Evolutionary conservation across 2,888 invertebrate genomes (phyloP), one percentile per base, ranked within the genome.

Genomic region (Drosophila sordidapex): DNA sequence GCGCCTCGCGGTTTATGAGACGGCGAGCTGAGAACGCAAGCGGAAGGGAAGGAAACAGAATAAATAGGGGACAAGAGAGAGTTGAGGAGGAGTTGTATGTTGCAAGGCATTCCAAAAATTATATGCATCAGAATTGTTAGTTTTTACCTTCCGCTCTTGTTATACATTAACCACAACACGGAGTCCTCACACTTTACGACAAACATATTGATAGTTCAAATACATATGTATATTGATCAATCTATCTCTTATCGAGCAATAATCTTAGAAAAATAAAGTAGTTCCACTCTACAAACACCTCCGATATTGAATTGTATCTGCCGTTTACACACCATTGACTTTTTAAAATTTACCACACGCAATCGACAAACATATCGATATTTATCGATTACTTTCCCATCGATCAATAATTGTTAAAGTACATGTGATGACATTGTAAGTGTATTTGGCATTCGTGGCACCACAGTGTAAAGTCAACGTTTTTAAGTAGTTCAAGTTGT

Each of bases 1-100:
- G 79, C 88, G 79, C 74, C 76, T 80, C 76, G 83, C 84, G 82
- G 82, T 74, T 82, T 76, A 69, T 81, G 73, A 81, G 62, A 64
- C 83, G 63, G 43, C 71, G 43, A 54, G 56, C 63, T 54, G 57
- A 40, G 71, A 73, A 70, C 64, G 57, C 66, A 29, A 70, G 69
- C 40, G 60, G 67, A 71, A 65, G 62, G 25, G 54, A 52, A 40
- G 43, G n/a, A 33, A 46, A 25, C 10, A 38, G 38, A 49, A 31
- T 33, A 46, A 27, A 46, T 15, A 25, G 15, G 46, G 15, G 1
- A 25, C 25, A 35, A 25, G 48, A 18, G 11, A 11, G 43, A 11
- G 46, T 15, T 33, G 31, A 31, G n/a, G 6, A 31, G 46, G 7
- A 10, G 63, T 18, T 46, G 38, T 35, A 15, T 8, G 29, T 35